These are phyloP conservation scores for Notolabrus celidotus DNA, from an alignment of 2,797 vertebrate species.

Conservation along the genomic window DNA sequence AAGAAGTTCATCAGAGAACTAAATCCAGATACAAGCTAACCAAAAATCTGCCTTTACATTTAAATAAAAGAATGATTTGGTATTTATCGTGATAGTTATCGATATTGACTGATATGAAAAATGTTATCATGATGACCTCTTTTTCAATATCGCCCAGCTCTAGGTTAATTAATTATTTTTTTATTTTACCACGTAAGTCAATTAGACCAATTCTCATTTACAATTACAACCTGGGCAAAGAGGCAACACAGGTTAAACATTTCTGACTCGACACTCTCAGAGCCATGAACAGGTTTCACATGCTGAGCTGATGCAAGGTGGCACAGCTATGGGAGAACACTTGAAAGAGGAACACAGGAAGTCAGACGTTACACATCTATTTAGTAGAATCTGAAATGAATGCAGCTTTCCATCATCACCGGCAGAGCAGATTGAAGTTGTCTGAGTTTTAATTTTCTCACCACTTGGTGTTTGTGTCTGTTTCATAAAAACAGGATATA, in stretches of 20 bases:
- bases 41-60: too few species aligned
- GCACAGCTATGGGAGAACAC: slow-evolving; percentile 26
- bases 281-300: slow-evolving; percentile 20
- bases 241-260: slow-evolving; percentile 28
- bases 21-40: too few species aligned
- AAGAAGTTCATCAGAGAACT: too few species aligned
- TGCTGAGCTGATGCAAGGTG: slow-evolving; percentile 8
- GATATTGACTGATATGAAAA: too few species aligned
- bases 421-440: slow-evolving; percentile 10
- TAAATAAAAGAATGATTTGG: too few species aligned
- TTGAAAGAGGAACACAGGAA: slow-evolving; percentile 31
- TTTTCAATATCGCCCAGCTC: too few species aligned
- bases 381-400: slow-evolving; percentile 36
- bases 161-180: too few species aligned
- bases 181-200: too few species aligned
- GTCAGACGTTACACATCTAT: slow-evolving; percentile 41
- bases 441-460: slow-evolving; percentile 38
- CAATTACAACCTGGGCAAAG: too few species aligned
- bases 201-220: too few species aligned
- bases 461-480: slow-evolving; percentile 16
- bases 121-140: too few species aligned
- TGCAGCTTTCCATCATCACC: neutral
- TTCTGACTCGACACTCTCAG: slow-evolving; percentile 19
- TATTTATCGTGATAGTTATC: too few species aligned
- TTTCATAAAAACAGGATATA: slow-evolving; percentile 79